A percentile compares a stretch with the other conserved stretches of the same genome.
Evolutionary conservation across 2,888 invertebrate species (phyloP).

Genomic region (Parapristionchus giblindavisi): DNA sequence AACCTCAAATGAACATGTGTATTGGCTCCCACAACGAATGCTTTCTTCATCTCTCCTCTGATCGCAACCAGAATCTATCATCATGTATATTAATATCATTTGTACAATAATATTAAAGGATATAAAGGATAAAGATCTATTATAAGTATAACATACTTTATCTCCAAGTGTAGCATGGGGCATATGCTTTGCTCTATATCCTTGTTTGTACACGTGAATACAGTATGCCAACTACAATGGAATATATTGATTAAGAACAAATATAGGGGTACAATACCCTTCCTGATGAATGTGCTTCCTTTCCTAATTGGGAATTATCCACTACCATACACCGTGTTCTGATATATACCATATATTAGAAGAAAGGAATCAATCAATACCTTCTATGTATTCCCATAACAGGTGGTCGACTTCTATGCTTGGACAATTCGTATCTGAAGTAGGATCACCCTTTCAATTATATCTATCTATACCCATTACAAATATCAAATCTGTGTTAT

Average conservation of each 20-base stretch:
- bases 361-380: constrained; percentile 49
- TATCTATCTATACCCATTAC: not conserved
- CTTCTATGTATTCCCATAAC: constrained; percentile 63
- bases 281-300: constrained; percentile 91
- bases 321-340: constrained; percentile 77
- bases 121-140: not conserved
- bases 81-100: not conserved
- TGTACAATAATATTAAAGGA: not conserved
- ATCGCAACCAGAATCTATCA: constrained; percentile 66
- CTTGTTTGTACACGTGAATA: constrained; percentile 91
- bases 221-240: constrained; percentile 84
- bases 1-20: constrained; percentile 53
- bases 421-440: constrained; percentile 64
- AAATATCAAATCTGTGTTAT: not conserved
- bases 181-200: constrained; percentile 64
- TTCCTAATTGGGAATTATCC: constrained; percentile 94
- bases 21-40: constrained; percentile 67
- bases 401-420: constrained; percentile 65
- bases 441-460: not conserved
- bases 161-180: constrained; percentile 67
- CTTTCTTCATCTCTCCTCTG: constrained; percentile 67
- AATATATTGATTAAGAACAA: not conserved
- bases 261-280: constrained; percentile 23
- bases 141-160: constrained; percentile 49
- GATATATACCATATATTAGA: not conserved